These are phyloP conservation scores for Dufourea novaeangliae DNA, from an alignment of 1,140 invertebrate genomes.

Conservation along the genomic window DNA sequence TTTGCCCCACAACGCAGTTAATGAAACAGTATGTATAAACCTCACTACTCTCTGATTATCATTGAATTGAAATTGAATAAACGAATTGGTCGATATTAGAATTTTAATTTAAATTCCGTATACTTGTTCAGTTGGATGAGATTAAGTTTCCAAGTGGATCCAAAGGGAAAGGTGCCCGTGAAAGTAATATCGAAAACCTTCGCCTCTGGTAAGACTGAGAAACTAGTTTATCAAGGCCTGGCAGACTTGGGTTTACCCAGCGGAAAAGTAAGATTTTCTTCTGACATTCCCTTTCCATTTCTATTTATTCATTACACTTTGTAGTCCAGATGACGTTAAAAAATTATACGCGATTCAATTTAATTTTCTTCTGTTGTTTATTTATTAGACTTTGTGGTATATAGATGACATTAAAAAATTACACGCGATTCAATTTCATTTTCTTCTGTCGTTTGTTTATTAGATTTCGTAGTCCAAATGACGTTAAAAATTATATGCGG, in stretches of 20 bases:
- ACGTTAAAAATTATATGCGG: too few relatives aligned
- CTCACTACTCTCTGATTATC: too few relatives aligned
- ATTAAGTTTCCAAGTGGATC: conserved; percentile 94
- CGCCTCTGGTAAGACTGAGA: conserved; percentile 98
- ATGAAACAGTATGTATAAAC: conserved; percentile 99
- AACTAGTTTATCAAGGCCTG: conserved; percentile 97
- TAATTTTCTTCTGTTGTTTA: neutral
- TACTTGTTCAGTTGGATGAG: conserved; percentile 95
- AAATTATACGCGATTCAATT: too few relatives aligned
- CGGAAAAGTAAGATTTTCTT: conserved; percentile 89
- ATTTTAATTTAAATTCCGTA: neutral
- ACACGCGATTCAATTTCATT: too few relatives aligned
- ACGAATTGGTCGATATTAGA: too few relatives aligned
- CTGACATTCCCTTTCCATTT: neutral
- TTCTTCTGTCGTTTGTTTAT: neutral
- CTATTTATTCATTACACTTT: neutral
- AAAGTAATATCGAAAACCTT: conserved; percentile 98
- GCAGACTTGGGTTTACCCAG: conserved; percentile 96
- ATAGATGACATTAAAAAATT: neutral
- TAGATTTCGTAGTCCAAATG: neutral
- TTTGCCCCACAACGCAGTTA: conserved; percentile 96
- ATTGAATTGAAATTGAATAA: too few relatives aligned
- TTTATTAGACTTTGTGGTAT: too few relatives aligned
- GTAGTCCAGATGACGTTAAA: neutral
- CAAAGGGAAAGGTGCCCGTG: conserved; percentile 97